These are phyloP conservation scores for Lethocerus indicus DNA, from an alignment of 1,140 invertebrate species.

Conservation along the genomic window DNA sequence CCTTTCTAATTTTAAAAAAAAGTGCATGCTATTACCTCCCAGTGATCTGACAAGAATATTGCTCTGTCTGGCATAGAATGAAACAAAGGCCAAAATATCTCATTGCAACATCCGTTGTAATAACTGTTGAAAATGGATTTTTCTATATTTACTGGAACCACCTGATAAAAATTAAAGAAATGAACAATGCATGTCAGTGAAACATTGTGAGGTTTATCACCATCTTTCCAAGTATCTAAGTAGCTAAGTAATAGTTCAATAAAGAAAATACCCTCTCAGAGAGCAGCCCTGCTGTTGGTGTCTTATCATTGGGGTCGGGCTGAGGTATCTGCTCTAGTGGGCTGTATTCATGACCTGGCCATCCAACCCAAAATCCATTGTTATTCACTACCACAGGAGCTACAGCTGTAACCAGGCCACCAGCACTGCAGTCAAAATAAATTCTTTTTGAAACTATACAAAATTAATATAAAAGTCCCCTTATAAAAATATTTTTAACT, in stretches of 20 bases:
- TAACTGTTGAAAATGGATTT: slow-evolving; percentile 61
- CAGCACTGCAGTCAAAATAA: slow-evolving; percentile 39
- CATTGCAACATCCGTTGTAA: slow-evolving; percentile 85
- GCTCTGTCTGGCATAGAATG: slow-evolving; percentile 77
- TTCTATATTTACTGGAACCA: slow-evolving; percentile 61
- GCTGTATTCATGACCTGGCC: slow-evolving; percentile 66
- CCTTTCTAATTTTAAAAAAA: no score
- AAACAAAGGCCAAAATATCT: slow-evolving; percentile 80
- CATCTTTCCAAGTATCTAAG: no score
- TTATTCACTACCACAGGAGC: slow-evolving; percentile 73
- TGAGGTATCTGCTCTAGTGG: slow-evolving; percentile 58
- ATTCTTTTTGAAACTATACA: neutral
- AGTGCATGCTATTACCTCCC: slow-evolving; percentile 31
- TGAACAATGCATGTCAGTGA: neutral
- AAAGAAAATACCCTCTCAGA: slow-evolving; percentile 59
- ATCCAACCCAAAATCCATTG: slow-evolving; percentile 75
- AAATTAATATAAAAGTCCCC: neutral
- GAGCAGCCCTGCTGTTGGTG: slow-evolving; percentile 64
- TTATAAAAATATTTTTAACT: neutral
- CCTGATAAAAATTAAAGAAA: slow-evolving; percentile 32
- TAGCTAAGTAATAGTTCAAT: no score
- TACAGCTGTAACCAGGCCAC: slow-evolving; percentile 76
- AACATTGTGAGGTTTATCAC: no score
- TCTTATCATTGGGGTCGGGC: slow-evolving; percentile 64
- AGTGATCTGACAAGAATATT: slow-evolving; percentile 59